Percentiles rank a stretch among this genome's conserved stretches.
Evolutionary conservation across 2,797 vertebrate species (phyloP).

Genomic region (Falco columbarius): DNA sequence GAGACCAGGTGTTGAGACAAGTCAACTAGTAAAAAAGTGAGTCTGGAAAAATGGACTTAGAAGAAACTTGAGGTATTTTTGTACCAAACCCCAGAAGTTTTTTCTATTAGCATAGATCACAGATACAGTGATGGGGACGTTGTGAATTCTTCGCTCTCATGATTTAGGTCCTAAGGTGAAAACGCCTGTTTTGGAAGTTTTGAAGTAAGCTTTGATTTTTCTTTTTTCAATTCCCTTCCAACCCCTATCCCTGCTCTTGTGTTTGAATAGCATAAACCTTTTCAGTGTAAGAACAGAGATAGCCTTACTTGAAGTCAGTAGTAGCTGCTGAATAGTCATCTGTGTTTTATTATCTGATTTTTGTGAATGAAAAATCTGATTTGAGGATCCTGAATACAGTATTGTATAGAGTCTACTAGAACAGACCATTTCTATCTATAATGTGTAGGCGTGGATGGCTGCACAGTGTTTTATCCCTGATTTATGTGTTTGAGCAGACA

Average conservation of each 20-base stretch:
- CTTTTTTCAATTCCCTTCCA: neutral
- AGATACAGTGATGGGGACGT: neutral
- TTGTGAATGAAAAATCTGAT: conserved; percentile 44
- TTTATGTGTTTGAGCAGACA: neutral
- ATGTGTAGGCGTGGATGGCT: neutral
- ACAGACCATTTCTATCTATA: conserved; percentile 44
- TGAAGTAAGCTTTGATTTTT: conserved; percentile 17
- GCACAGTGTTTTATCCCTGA: neutral
- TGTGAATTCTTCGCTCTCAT: neutral
- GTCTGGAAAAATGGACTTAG: neutral
- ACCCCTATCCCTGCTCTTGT: neutral
- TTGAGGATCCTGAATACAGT: conserved; percentile 52
- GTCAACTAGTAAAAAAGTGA: neutral
- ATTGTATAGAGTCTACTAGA: conserved; percentile 27
- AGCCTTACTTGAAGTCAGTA: neutral
- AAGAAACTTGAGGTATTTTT: neutral
- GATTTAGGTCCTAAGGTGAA: conserved; percentile 8
- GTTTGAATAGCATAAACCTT: neutral
- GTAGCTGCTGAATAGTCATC: conserved; percentile 53
- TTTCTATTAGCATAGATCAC: neutral
- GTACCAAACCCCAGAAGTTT: neutral
- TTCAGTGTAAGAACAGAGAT: neutral
- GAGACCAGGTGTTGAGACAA: neutral
- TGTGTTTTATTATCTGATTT: conserved; percentile 26
- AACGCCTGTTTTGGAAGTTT: conserved; percentile 5